A percentile compares a stretch with the other conserved stretches of the same genome.
phyloP scores from a whole-genome alignment of 2,888 invertebrate species.

The Hermaeophaga mercurialis region DNA sequence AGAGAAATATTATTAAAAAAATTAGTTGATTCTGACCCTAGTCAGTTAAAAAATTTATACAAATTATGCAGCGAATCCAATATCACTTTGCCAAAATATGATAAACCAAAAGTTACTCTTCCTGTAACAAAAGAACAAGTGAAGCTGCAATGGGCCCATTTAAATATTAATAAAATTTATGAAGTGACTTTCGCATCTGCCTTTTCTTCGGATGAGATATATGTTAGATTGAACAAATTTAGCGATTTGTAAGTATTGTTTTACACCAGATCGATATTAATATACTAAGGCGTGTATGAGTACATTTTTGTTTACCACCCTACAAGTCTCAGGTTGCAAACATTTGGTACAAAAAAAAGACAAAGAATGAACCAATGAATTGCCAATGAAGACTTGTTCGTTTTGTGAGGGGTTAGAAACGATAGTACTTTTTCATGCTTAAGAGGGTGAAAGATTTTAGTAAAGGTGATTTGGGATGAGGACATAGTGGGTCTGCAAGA shows the following conservation, averaged over 20 bases:
- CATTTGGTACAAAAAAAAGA: no score
- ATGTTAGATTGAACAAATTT: conserved; percentile 60
- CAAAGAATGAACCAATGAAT: no score
- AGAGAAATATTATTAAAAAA: conserved; percentile 59
- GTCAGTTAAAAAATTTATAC: conserved; percentile 56
- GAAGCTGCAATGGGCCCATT: conserved; percentile 59
- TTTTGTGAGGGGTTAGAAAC: no score
- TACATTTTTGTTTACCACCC: no score
- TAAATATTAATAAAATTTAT: conserved; percentile 55
- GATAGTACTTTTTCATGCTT: no score
- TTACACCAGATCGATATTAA: no score
- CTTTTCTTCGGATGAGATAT: conserved; percentile 59
- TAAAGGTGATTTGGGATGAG: no score
- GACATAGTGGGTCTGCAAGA: no score
- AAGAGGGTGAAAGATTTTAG: no score
- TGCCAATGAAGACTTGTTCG: no score
- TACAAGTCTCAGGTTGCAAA: no score
- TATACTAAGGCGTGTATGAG: no score
- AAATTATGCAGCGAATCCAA: conserved; percentile 57
- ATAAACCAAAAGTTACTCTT: conserved; percentile 14
- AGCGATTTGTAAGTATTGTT: conserved; percentile 50
- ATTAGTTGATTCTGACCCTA: conserved; percentile 46
- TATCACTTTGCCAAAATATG: conserved; percentile 48
- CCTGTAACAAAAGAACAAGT: conserved; percentile 30
- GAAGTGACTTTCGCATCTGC: conserved; percentile 59